Percentiles rank a stretch among this genome's conserved stretches.
Conservation (phyloP, 2,113 vertebrate species). For the Gallinago paraguaiae region DNA sequence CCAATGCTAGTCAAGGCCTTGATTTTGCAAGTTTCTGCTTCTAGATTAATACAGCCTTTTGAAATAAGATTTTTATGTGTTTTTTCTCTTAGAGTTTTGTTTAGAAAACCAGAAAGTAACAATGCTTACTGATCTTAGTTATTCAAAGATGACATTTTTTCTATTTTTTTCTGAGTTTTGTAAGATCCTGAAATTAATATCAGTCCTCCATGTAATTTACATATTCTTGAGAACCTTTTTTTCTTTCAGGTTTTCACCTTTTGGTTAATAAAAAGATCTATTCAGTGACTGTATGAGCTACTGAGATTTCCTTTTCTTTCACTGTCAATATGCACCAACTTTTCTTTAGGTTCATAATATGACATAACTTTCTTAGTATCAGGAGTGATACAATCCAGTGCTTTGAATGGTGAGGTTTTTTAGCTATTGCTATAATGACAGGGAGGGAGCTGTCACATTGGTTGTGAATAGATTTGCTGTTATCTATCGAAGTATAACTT, state of each 20-base stretch:
- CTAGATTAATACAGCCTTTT: not conserved
- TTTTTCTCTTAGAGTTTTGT: not conserved
- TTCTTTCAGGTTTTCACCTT: not conserved
- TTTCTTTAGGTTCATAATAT: not conserved
- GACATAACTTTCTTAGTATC: not conserved
- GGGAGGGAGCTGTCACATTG: not conserved
- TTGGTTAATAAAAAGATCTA: not conserved
- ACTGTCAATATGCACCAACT: not conserved
- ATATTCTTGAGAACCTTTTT: not conserved
- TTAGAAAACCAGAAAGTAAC: not conserved
- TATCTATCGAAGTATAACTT: not conserved
- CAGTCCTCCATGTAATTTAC: not conserved
- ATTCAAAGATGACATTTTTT: not conserved
- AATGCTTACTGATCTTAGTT: not conserved
- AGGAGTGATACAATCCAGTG: not conserved
- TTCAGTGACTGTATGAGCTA: not conserved
- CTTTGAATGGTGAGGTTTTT: not conserved
- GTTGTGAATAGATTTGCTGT: not conserved
- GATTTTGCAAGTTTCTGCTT: not conserved
- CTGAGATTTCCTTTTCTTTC: not conserved
- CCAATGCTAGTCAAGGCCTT: not conserved
- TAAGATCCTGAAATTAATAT: not conserved
- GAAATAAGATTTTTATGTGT: not conserved
- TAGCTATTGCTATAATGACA: not conserved
- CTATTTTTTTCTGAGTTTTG: not conserved